A percentile compares a stretch with the other conserved stretches of the same genome.
These are phyloP conservation scores for Heliothis peltigera DNA, from an alignment of 2,888 invertebrate species.

Conservation along the genomic window DNA sequence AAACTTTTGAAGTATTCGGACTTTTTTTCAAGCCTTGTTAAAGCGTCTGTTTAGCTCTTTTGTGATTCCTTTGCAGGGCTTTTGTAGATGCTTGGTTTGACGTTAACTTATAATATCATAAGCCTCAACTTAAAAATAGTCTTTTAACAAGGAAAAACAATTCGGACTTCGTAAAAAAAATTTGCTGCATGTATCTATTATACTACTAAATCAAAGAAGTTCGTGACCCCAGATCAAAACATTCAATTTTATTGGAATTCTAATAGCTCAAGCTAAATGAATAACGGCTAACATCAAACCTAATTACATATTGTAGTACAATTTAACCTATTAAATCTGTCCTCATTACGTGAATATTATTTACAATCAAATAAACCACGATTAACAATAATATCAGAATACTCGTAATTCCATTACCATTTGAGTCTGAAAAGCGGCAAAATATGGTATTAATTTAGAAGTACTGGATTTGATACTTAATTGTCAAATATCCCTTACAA, in stretches of 20 bases:
- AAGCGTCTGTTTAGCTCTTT: too few relatives aligned
- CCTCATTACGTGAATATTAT: slow-evolving; percentile 48
- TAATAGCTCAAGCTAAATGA: slow-evolving; percentile 7
- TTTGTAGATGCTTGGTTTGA: too few relatives aligned
- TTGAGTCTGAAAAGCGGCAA: not conserved
- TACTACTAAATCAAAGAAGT: not conserved
- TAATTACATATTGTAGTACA: slow-evolving; percentile 47
- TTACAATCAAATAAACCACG: slow-evolving; percentile 47
- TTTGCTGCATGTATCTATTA: not conserved
- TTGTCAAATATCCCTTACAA: not conserved
- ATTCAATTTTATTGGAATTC: slow-evolving; percentile 6
- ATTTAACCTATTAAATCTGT: slow-evolving; percentile 41
- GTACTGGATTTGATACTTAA: not conserved
- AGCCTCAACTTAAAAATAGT: too few relatives aligned
- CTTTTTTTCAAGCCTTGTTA: too few relatives aligned
- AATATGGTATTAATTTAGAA: not conserved
- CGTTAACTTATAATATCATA: too few relatives aligned
- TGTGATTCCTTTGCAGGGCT: too few relatives aligned
- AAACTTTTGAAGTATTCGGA: too few relatives aligned
- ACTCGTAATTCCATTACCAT: not conserved
- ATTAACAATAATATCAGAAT: slow-evolving; percentile 30
- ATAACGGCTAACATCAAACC: slow-evolving; percentile 31
- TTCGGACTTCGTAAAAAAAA: too few relatives aligned
- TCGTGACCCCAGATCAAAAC: slow-evolving; percentile 16
- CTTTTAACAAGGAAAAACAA: too few relatives aligned